Base-by-base conservation (phyloP, 2,888 invertebrate species). In the Melanargia galathea region DNA sequence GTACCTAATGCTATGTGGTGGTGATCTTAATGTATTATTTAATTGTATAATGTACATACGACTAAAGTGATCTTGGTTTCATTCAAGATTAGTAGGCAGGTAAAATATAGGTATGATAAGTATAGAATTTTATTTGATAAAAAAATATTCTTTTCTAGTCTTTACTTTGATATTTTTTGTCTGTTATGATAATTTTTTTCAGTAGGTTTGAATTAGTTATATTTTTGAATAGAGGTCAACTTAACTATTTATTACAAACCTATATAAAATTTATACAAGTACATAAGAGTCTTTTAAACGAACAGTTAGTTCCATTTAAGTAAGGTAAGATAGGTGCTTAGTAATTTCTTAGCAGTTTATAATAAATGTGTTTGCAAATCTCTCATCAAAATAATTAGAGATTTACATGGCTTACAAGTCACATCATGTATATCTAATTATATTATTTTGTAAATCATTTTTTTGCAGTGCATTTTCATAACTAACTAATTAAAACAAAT, bases 121-220 rank as follows among this genome's bases (percentile, higher is more conserved):
- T 43, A 56, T 64, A 65, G 24, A 65, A 58, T 45, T 56, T 66
- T 60, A 64, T 63, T 58, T 62, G 55, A 64, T 65, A 62, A 64
- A 62, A 64, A 56, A 63, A 58, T 60, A 61, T 40, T 60, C 43
- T 60, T 67, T 67, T 69, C 69, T 69, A 69, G 69, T 69, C 69
- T 64, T 64, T 67, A 58, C 64, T 62, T 65, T 65, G 63, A 64
- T 59, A 59, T 45, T 48, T 55, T 26, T 57, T 52, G 11, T 20
- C 52, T 22, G 20, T 46, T 46, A 45, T 16, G 20, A 33, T n/a
- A 16, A n/a, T 38, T 8, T 38, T 13, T 58, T 52, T 20, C 10
- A 5, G 10, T 51, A 26, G 30, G 18, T 51, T 33, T 33, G 4
- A 18, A n/a, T n/a, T 16, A 30, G 33, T 11, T 51, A 26, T 30